Conservation (phyloP, 2,888 invertebrate genomes). For the Scaptomyza reducta region DNA sequence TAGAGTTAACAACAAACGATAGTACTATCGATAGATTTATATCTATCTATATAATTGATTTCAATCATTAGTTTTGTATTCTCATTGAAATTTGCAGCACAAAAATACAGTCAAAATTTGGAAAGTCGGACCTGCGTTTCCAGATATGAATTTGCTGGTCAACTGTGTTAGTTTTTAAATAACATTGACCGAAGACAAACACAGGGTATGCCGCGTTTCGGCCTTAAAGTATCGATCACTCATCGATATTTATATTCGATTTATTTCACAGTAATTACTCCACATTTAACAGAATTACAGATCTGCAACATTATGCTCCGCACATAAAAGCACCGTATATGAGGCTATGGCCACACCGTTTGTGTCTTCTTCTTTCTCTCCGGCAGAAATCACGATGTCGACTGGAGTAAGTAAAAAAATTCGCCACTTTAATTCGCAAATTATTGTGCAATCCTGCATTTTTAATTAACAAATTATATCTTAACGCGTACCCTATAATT, state of each 20-base stretch:
- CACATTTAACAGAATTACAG: constrained; percentile 27
- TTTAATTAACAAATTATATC: constrained; percentile 34
- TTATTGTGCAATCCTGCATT: constrained; percentile 68
- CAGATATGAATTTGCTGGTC: no score
- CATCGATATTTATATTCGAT: not conserved
- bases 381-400: constrained; percentile 88
- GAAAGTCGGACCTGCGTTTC: no score
- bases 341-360: constrained; percentile 27
- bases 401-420: constrained; percentile 87
- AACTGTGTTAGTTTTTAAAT: not conserved
- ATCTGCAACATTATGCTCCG: constrained; percentile 15
- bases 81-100: not conserved
- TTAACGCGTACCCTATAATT: constrained; percentile 6
- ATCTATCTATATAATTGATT: not conserved
- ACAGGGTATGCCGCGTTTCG: not conserved
- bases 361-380: constrained; percentile 81
- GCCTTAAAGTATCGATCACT: not conserved
- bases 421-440: constrained; percentile 65
- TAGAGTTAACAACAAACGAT: constrained; percentile 7
- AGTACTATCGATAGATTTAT: not conserved
- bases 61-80: not conserved
- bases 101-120: no score
- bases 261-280: constrained; percentile 9
- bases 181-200: not conserved
- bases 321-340: constrained; percentile 17